A percentile compares a stretch with the other conserved stretches of the same genome.
Evolutionary conservation across 2,797 vertebrate genomes (phyloP).

Genomic region (Mionectes olivaceus): DNA sequence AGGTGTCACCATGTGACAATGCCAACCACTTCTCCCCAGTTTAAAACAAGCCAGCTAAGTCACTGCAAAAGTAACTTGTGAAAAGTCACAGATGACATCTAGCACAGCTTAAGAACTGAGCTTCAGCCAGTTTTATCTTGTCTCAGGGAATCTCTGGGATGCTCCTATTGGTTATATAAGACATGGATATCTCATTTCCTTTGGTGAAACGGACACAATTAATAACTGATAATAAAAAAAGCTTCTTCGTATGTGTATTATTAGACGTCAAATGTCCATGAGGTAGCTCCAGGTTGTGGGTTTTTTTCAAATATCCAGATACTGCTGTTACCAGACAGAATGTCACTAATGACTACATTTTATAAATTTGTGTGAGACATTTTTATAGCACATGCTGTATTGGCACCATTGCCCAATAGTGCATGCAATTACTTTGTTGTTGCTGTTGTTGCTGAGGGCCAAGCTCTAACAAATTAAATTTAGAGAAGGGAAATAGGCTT

Average conservation of each 20-base stretch:
- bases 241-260: conserved; percentile 14
- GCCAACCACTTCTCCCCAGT: not conserved
- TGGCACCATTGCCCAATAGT: conserved; percentile 66
- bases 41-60: not conserved
- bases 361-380: conserved; percentile 64
- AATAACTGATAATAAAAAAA: not conserved
- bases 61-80: not conserved
- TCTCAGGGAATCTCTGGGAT: not conserved
- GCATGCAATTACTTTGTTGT: conserved; percentile 71
- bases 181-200: not conserved
- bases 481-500: conserved; percentile 74
- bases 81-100: not conserved
- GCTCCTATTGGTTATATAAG: not conserved
- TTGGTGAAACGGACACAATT: not conserved
- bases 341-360: conserved; percentile 62
- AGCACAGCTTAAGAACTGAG: not conserved
- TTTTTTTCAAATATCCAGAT: not conserved
- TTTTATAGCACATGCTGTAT: conserved; percentile 64
- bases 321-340: conserved; percentile 66
- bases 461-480: conserved; percentile 78
- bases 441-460: conserved; percentile 68
- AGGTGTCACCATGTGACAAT: not conserved
- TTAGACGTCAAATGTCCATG: conserved; percentile 31
- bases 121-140: not conserved
- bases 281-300: not conserved